These are phyloP conservation scores for Sinonovacula constricta DNA, from an alignment of 1,140 invertebrate genomes.

Conservation along the genomic window DNA sequence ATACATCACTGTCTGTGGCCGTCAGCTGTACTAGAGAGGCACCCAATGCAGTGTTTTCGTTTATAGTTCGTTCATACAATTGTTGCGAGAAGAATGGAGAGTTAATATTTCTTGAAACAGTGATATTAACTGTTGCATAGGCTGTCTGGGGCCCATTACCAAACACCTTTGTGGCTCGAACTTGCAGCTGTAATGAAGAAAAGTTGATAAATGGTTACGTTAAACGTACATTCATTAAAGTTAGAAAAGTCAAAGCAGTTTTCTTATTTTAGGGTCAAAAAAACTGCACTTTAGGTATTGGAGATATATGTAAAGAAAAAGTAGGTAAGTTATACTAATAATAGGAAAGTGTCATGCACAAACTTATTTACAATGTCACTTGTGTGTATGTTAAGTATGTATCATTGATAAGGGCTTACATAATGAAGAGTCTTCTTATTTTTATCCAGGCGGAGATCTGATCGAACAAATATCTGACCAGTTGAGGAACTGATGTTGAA, in stretches of 20 bases:
- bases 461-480: constrained; percentile 61
- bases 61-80: constrained; percentile 87
- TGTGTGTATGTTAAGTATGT: too few relatives aligned
- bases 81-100: constrained; percentile 87
- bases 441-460: constrained; percentile 56
- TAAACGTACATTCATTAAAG: too few relatives aligned
- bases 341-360: too few relatives aligned
- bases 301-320: too few relatives aligned
- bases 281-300: too few relatives aligned
- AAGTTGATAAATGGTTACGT: too few relatives aligned
- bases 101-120: constrained; percentile 87
- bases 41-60: constrained; percentile 88
- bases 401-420: too few relatives aligned
- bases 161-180: constrained; percentile 60
- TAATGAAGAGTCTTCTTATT: constrained; percentile 53
- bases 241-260: too few relatives aligned
- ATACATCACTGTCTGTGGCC: constrained; percentile 71
- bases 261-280: too few relatives aligned
- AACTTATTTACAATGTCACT: too few relatives aligned
- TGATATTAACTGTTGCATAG: constrained; percentile 88
- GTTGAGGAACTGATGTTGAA: constrained; percentile 66
- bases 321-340: too few relatives aligned
- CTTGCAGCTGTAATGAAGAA: constrained; percentile 62
- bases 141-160: constrained; percentile 75
- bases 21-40: constrained; percentile 87